phyloP scores from a whole-genome alignment of 2,113 vertebrate genomes.

The Corydoras maculifer region DNA sequence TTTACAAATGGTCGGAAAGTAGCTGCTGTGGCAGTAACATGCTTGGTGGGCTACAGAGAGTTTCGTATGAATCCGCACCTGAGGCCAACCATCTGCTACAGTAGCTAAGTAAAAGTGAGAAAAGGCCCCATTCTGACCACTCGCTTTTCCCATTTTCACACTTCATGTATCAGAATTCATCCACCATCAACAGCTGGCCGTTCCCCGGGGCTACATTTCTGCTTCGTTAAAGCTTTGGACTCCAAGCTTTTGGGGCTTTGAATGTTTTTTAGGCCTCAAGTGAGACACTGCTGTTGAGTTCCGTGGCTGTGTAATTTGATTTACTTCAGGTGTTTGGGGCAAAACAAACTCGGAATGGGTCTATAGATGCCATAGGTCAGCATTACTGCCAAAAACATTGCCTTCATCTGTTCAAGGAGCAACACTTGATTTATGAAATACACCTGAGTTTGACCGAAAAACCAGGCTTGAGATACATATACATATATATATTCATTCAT shows the following conservation, averaged over 20 bases:
- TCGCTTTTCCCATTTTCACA: conserved; percentile 34
- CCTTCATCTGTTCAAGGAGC: conserved; percentile 18
- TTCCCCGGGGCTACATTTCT: conserved; percentile 35
- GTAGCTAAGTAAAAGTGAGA: conserved; percentile 23
- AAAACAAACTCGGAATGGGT: conserved; percentile 22
- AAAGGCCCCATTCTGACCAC: conserved; percentile 31
- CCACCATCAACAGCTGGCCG: conserved; percentile 41
- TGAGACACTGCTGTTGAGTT: conserved; percentile 22
- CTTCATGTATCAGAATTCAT: conserved; percentile 41
- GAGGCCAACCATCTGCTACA: conserved; percentile 44
- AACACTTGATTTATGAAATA: conserved; percentile 16
- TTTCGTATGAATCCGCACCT: conserved; percentile 36
- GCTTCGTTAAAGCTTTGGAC: conserved; percentile 41
- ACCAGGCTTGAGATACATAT: no score
- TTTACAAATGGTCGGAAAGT: neutral
- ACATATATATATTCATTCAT: no score
- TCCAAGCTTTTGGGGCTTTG: conserved; percentile 28
- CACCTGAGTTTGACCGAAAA: neutral
- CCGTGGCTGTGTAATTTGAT: conserved; percentile 32
- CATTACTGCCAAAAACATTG: conserved; percentile 13
- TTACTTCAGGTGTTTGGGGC: conserved; percentile 31
- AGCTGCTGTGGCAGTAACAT: conserved; percentile 1
- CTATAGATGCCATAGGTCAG: conserved; percentile 12
- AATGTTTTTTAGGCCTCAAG: conserved; percentile 23
- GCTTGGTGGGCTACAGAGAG: conserved; percentile 4